Evolutionary conservation across 2,113 vertebrate species (phyloP), one percentile per base, ranked within the genome.

Genomic region (Riparia riparia): DNA sequence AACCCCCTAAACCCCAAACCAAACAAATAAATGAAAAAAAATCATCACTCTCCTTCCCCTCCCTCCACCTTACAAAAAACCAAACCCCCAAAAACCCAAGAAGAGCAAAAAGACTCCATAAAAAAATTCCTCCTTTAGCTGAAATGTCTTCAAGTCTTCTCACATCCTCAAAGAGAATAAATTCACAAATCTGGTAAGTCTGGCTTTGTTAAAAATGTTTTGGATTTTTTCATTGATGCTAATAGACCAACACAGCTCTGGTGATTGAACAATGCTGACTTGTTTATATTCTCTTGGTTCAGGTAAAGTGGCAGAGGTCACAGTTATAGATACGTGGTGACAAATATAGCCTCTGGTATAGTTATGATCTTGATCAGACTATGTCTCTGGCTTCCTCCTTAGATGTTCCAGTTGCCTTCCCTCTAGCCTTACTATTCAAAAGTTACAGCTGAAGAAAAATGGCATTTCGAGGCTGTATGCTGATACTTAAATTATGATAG

Each of bases 31-130:
- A 56, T 22, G 1, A 10, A 63, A 25, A 25, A 37, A 42, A 31
- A 50, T 32, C 16, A 49, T 6, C 58, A 50, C 2, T 4, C 2
- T 14, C 4, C 6, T 5, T 4, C 7, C 2, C 3, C 4, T 1
- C 1, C 1, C 4, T 2, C 19, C 0, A 1, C 12, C 12, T 31
- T 49, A 16, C 15, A 10, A 29, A 49, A 34, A 57, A 49, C 6
- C 9, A 81, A 45, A 1, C 1, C 3, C 21, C 15, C 19, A n/a
- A 70, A 68, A 13, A 10, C 0, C 9, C 17, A 53, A 0, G 0
- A 74, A 42, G 26, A 94, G 7, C 6, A 58, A 49, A 50, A 73
- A 13, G 1, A 21, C n/a, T 14, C 0, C 18, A 26, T 32, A 61
- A 58, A 41, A 14, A 5, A 12, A 8, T 58, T 82, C 5, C 4